A percentile compares a stretch with the other conserved stretches of the same genome.
Conservation (phyloP, 1,140 invertebrate species). For the Helicoverpa zea region DNA sequence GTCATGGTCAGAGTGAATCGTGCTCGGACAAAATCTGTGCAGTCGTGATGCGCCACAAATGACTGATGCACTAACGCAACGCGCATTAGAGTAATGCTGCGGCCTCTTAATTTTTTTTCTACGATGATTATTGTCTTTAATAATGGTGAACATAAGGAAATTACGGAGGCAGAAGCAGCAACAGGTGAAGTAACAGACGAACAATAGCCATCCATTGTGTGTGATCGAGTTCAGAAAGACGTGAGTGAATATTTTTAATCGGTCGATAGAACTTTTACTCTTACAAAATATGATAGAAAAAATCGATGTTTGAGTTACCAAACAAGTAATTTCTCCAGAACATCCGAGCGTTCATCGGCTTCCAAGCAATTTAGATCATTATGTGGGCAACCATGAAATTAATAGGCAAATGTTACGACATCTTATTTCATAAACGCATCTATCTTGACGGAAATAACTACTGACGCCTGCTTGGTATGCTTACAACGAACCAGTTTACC, state of each 20-base stretch:
- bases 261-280: neutral
- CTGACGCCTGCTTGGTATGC: constrained; percentile 65
- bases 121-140: constrained; percentile 67
- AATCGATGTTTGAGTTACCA: constrained; percentile 40
- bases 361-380: constrained; percentile 62
- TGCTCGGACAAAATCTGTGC: constrained; percentile 56
- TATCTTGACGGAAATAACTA: constrained; percentile 76
- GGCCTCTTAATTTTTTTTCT: constrained; percentile 59
- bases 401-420: constrained; percentile 74
- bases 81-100: constrained; percentile 71
- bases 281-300: constrained; percentile 1
- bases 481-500: constrained; percentile 52
- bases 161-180: constrained; percentile 51
- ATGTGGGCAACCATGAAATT: constrained; percentile 75
- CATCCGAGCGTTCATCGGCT: constrained; percentile 20
- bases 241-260: constrained; percentile 35
- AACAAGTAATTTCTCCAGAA: constrained; percentile 43
- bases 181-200: constrained; percentile 38
- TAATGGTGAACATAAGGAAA: constrained; percentile 63
- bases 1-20: constrained; percentile 75
- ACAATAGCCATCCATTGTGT: constrained; percentile 26
- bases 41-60: constrained; percentile 78
- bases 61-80: constrained; percentile 67
- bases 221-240: neutral
- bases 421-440: constrained; percentile 68